Evolutionary conservation across 2,797 vertebrate species (phyloP).

Genomic region (Huso huso): DNA sequence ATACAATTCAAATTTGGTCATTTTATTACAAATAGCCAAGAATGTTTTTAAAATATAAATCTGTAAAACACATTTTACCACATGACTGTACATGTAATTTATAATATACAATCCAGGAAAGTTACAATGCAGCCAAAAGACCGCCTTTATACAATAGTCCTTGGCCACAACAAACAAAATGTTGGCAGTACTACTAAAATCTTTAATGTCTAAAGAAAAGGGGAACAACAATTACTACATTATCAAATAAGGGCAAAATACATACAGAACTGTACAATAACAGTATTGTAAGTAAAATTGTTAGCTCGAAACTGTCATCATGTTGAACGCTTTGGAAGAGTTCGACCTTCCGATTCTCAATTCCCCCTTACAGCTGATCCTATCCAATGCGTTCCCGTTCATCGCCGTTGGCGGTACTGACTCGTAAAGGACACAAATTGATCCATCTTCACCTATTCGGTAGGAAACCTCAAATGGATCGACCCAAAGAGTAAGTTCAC

Average conservation of each 20-base stretch:
- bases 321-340: conserved; percentile 49
- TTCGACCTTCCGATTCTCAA: conserved; percentile 46
- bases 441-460: conserved; percentile 63
- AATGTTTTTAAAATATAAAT: conserved; percentile 52
- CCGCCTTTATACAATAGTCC: conserved; percentile 35
- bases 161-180: conserved; percentile 35
- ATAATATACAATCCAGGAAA: conserved; percentile 42
- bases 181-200: conserved; percentile 39
- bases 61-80: conserved; percentile 44
- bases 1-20: conserved; percentile 7
- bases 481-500: conserved; percentile 64
- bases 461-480: conserved; percentile 68
- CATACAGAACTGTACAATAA: conserved; percentile 31
- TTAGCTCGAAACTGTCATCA: conserved; percentile 58
- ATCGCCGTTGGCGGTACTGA: conserved; percentile 31
- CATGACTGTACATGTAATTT: conserved; percentile 54
- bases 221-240: conserved; percentile 31
- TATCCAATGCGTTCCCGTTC: conserved; percentile 32
- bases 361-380: conserved; percentile 49
- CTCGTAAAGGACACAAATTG: conserved; percentile 63
- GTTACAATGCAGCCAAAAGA: conserved; percentile 18
- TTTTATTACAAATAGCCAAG: conserved; percentile 55
- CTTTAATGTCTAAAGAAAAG: conserved; percentile 30
- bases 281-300: conserved; percentile 14
- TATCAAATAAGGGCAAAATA: conserved; percentile 27